A percentile compares a stretch with the other conserved stretches of the same genome.
phyloP scores from a whole-genome alignment of 2,797 vertebrate genomes.

The Pagetopsis macropterus region DNA sequence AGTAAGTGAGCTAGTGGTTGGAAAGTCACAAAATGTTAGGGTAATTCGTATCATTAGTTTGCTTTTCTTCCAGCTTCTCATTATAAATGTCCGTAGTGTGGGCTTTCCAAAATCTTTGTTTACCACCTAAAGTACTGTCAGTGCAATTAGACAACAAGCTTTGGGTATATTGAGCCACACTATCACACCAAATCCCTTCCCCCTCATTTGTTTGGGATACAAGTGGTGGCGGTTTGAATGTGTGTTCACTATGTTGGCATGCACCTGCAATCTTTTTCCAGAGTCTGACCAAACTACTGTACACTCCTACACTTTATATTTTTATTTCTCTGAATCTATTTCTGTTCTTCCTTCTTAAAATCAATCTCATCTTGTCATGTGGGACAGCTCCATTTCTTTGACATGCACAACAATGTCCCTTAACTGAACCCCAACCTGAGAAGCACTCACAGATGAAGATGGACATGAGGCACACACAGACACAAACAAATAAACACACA shows the following conservation, averaged over 20 bases:
- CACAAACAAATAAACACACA: background rate
- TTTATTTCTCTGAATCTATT: slow-evolving; percentile 12
- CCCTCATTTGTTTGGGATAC: slow-evolving; percentile 22
- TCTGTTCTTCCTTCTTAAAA: slow-evolving; percentile 7
- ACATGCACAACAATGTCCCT: background rate
- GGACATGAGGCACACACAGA: slow-evolving; percentile 26
- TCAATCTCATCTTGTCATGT: slow-evolving; percentile 10
- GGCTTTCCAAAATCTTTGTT: slow-evolving; percentile 31
- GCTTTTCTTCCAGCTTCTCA: background rate
- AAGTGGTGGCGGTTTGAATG: slow-evolving; percentile 26
- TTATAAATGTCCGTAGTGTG: slow-evolving; percentile 5
- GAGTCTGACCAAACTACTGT: background rate
- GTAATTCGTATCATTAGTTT: background rate
- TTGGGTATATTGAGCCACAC: slow-evolving; percentile 63
- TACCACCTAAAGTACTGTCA: slow-evolving; percentile 23
- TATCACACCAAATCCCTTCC: slow-evolving; percentile 42
- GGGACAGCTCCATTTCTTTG: background rate
- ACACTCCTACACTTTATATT: slow-evolving; percentile 6
- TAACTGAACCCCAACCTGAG: slow-evolving; percentile 27
- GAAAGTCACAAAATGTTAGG: background rate
- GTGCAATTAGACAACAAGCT: slow-evolving; percentile 50
- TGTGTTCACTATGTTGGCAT: slow-evolving; percentile 21
- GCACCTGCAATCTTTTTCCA: slow-evolving; percentile 5
- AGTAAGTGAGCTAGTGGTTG: slow-evolving; percentile 5
- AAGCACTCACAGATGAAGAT: slow-evolving; percentile 24